Evolutionary conservation across 2,888 invertebrate species (phyloP).

Genomic region (Drosophila rellima): DNA sequence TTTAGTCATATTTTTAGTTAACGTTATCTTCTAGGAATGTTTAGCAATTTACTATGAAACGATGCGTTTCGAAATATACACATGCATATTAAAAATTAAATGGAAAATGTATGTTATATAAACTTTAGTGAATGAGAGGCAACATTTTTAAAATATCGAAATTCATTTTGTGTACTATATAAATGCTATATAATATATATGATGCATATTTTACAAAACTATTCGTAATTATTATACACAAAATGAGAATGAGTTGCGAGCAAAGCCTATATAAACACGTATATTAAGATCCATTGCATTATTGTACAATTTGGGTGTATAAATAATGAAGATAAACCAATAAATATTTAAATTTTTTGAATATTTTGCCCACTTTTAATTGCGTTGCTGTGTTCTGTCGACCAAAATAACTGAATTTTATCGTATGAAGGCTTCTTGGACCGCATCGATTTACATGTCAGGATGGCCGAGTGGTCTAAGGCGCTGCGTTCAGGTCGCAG

Average conservation of each 20-base stretch:
- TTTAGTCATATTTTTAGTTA: slow-evolving; percentile 76
- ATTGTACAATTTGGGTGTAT: slow-evolving; percentile 70
- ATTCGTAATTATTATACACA: slow-evolving; percentile 49
- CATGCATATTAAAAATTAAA: slow-evolving; percentile 7
- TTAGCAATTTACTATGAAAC: slow-evolving; percentile 57
- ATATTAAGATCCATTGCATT: slow-evolving; percentile 57
- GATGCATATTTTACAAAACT: slow-evolving; percentile 57
- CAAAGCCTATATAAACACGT: slow-evolving; percentile 39
- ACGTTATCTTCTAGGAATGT: slow-evolving; percentile 46
- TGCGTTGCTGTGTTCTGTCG: background rate
- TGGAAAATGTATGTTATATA: slow-evolving; percentile 24
- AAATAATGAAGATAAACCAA: slow-evolving; percentile 70
- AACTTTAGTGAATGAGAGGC: slow-evolving; percentile 23
- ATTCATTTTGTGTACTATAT: slow-evolving; percentile 44
- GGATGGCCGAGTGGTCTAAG: slow-evolving; percentile 75
- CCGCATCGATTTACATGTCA: slow-evolving; percentile 21
- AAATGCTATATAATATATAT: slow-evolving; percentile 27
- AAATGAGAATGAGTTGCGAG: slow-evolving; percentile 50
- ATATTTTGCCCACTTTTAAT: slow-evolving; percentile 9
- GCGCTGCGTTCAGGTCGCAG: slow-evolving; percentile 77
- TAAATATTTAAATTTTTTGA: slow-evolving; percentile 65
- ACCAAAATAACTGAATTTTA: slow-evolving; percentile 2
- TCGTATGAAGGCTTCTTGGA: background rate
- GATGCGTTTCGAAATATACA: slow-evolving; percentile 49
- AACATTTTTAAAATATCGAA: slow-evolving; percentile 35